Evolutionary conservation across 2,113 vertebrate species (phyloP).

Genomic region (Puma concolor): DNA sequence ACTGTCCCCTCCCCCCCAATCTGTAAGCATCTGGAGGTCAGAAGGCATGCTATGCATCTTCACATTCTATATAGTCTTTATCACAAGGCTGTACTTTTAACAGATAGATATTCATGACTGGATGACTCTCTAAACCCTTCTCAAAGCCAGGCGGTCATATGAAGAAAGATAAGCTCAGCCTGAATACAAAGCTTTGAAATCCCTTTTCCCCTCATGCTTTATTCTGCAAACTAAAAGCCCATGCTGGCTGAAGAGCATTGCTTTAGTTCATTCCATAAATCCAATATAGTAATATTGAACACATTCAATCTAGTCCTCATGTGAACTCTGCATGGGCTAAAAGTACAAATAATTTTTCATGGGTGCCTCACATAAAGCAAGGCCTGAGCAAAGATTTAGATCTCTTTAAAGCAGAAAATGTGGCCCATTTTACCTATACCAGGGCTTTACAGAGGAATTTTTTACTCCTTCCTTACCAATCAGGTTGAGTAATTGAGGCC

Average conservation of each 20-base stretch:
- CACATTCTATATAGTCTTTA: neutral
- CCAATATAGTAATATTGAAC: neutral
- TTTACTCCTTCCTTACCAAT: neutral
- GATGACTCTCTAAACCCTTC: neutral
- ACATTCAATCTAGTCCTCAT: neutral
- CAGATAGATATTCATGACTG: neutral
- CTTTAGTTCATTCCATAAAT: neutral
- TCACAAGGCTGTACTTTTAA: neutral
- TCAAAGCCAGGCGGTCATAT: neutral
- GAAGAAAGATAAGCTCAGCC: neutral
- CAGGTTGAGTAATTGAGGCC: neutral
- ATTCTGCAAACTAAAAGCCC: neutral
- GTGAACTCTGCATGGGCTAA: neutral
- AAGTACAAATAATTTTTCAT: neutral
- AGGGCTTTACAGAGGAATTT: neutral
- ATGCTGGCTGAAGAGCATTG: neutral
- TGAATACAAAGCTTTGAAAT: neutral
- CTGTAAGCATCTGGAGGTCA: neutral
- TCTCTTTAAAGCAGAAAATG: neutral
- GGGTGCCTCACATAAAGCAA: neutral
- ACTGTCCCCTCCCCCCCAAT: neutral
- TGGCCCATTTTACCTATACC: neutral
- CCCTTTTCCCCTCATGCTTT: neutral
- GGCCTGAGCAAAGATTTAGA: neutral
- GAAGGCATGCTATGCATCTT: neutral